phyloP scores from a whole-genome alignment of 2,888 invertebrate species.

The Anthophora plumipes region DNA sequence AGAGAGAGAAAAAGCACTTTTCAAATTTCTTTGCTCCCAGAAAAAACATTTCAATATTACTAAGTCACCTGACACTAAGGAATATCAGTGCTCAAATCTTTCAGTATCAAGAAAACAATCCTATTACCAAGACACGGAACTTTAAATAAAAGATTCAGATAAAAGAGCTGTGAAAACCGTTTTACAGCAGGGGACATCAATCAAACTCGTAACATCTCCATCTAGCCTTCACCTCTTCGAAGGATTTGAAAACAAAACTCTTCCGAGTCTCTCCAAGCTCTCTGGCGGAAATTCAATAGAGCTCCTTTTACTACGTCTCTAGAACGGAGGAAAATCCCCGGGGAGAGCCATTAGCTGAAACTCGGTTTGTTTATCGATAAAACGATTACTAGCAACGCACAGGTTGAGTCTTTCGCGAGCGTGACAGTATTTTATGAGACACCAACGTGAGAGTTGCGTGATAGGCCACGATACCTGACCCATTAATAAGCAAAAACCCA shows the following conservation, averaged over 20 bases:
- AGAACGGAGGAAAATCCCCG: background rate
- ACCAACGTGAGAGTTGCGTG: background rate
- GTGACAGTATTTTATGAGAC: background rate
- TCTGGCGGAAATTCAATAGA: background rate
- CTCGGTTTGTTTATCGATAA: conserved; percentile 19
- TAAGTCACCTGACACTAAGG: too few relatives aligned
- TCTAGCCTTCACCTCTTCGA: too few relatives aligned
- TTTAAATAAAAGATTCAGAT: too few relatives aligned
- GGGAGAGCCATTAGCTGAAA: background rate
- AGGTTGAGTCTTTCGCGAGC: background rate
- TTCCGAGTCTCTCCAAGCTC: background rate
- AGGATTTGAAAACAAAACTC: conserved; percentile 2
- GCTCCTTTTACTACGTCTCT: background rate
- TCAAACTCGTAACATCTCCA: too few relatives aligned
- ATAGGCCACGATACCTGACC: background rate
- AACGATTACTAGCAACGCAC: background rate
- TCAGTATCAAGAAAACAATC: too few relatives aligned
- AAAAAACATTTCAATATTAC: too few relatives aligned
- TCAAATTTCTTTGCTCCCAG: too few relatives aligned
- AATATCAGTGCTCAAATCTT: too few relatives aligned
- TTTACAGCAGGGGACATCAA: too few relatives aligned
- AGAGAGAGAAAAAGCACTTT: too few relatives aligned
- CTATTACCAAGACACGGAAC: too few relatives aligned
- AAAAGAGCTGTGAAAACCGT: too few relatives aligned
- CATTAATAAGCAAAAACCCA: conserved; percentile 6